Evolutionary conservation across 2,797 vertebrate species (phyloP).

Genomic region (Diceros bicornis): DNA sequence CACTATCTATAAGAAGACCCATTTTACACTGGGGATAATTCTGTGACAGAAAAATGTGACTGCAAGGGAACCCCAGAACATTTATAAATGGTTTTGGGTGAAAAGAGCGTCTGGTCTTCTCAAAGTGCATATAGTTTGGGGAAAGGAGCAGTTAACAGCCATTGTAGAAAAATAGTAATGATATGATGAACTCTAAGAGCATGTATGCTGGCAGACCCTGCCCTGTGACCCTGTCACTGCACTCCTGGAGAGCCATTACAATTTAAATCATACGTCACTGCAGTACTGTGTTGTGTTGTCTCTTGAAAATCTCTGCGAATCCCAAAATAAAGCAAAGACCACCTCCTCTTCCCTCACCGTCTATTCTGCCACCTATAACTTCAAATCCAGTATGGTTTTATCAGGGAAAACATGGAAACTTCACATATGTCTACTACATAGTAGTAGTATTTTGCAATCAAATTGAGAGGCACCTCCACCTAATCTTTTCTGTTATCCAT

Average conservation of each 20-base stretch:
- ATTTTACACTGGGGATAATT: constrained; percentile 66
- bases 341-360: constrained; percentile 30
- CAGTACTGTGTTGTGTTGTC: not conserved
- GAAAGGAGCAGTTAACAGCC: constrained; percentile 19
- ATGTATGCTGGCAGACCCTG: not conserved
- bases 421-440: not conserved
- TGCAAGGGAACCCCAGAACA: constrained; percentile 74
- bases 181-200: constrained; percentile 52
- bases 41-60: constrained; percentile 72
- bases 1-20: constrained; percentile 71
- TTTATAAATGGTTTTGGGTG: constrained; percentile 72
- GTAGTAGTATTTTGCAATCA: constrained; percentile 58
- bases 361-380: constrained; percentile 23
- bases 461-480: not conserved
- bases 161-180: constrained; percentile 61
- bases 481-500: constrained; percentile 36
- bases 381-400: constrained; percentile 20
- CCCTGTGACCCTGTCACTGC: constrained; percentile 32
- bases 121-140: constrained; percentile 55
- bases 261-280: not conserved
- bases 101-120: constrained; percentile 55
- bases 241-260: constrained; percentile 44
- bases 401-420: constrained; percentile 8
- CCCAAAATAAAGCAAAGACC: not conserved
- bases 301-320: constrained; percentile 61